Evolutionary conservation across 1,140 invertebrate species (phyloP), one percentile per base, ranked within the genome.

Genomic region (Melitaea cinxia): DNA sequence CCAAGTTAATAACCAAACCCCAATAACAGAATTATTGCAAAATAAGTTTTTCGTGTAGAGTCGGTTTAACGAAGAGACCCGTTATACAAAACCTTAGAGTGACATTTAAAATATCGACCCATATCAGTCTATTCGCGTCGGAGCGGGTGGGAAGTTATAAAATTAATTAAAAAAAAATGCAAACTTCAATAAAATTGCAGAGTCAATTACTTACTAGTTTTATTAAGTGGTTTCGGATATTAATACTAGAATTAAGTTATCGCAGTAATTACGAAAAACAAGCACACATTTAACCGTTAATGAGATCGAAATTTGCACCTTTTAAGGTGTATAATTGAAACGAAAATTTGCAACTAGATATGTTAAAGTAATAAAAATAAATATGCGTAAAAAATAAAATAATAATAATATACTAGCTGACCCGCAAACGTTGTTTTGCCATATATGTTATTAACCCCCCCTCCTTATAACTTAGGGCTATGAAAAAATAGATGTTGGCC

Each of bases 71-170:
- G 75, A 80, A 72, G 74, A 73, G 67, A 74, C 79, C 78, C 77
- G n/a, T n/a, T n/a, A n/a, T 64, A 75, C 78, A 80, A 72, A 78
- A 12, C 19, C 68, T 80, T 77, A 72, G 75, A 75, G 78, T 77
- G 82, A 80, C 66, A 67, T 80, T 61, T 77, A 83, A 83, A 78
- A 83, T 79, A 85, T 75, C 73, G 72, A 54, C 54, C 65, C 49
- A 54, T 65, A 71, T 66, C n/a, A n/a, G n/a, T n/a, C 56, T 69
- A 77, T 68, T 70, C 68, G 57, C 65, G 70, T 61, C 68, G 59
- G 67, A 61, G 64, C 55, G 42, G 68, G 60, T 62, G 70, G 62
- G 75, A 77, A 75, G 72, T 78, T 78, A 77, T 82, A 77, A 65
- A 72, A 72, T 65, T 71, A 50, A n/a, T n/a, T n/a, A n/a, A n/a